These are phyloP conservation scores for Halichondria panicea DNA, from an alignment of 37 sponge, comb jelly and placozoan species.

Conservation along the genomic window DNA sequence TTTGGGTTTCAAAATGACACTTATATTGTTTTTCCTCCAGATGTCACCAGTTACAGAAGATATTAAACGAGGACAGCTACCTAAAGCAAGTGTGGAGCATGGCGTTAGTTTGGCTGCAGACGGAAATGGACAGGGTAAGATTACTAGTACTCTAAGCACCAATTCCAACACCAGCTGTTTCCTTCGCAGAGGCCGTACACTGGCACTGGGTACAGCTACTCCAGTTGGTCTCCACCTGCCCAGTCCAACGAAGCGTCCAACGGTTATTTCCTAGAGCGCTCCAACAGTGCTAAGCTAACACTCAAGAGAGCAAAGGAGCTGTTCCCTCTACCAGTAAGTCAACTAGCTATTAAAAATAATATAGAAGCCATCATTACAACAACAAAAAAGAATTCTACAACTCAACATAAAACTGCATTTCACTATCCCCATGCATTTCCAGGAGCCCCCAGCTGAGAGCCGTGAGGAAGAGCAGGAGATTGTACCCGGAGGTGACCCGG, in stretches of 20 bases:
- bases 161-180: background rate
- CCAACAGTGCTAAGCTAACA: constrained; percentile 86
- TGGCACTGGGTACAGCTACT: constrained; percentile 53
- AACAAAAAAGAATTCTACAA: too few species aligned
- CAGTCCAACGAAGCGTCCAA: constrained; percentile 84
- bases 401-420: too few species aligned
- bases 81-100: constrained; percentile 55
- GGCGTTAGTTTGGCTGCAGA: constrained; percentile 73
- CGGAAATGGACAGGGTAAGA: constrained; percentile 74
- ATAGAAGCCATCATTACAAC: too few species aligned
- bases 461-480: constrained; percentile 38
- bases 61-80: constrained; percentile 57
- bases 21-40: constrained; percentile 17
- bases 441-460: constrained; percentile 48
- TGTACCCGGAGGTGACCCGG: constrained; percentile 70
- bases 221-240: constrained; percentile 89
- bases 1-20: background rate
- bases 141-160: background rate
- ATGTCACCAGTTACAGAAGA: constrained; percentile 39
- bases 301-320: constrained; percentile 74
- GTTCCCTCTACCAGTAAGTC: constrained; percentile 61
- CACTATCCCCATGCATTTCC: background rate
- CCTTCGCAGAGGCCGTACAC: constrained; percentile 43
- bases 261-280: constrained; percentile 82
- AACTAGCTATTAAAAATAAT: too few species aligned